These are phyloP conservation scores for Micrastur ruficollis DNA, from an alignment of 2,797 vertebrate species.

Conservation along the genomic window DNA sequence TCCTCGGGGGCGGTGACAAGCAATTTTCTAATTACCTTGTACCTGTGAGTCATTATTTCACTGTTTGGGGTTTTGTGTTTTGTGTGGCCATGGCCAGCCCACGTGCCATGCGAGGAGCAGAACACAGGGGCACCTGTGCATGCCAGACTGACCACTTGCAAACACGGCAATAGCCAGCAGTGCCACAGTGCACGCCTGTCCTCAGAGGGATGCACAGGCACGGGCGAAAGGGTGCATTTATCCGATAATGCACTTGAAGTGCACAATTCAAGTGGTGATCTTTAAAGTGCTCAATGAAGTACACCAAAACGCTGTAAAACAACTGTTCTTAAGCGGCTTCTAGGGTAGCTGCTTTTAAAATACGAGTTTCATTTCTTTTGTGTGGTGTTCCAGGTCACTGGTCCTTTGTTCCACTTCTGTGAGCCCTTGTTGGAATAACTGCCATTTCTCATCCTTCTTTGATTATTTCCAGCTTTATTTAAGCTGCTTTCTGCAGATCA, in stretches of 20 bases:
- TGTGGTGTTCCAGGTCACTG: neutral
- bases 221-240: fast-evolving
- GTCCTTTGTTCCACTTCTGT: neutral
- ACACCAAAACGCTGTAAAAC: fast-evolving
- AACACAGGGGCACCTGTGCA: no score
- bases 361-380: neutral
- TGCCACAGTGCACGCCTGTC: fast-evolving
- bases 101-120: fast-evolving
- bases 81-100: fast-evolving
- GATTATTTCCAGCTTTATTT: neutral
- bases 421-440: neutral
- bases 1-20: neutral
- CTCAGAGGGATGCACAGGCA: fast-evolving
- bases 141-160: fast-evolving
- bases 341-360: neutral
- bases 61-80: no score
- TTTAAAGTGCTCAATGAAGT: neutral
- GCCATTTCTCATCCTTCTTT: neutral
- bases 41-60: fast-evolving
- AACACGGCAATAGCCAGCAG: fast-evolving
- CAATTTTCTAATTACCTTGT: no score
- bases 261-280: neutral
- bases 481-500: neutral
- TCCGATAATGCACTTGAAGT: neutral
- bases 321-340: neutral